Percentiles rank a stretch among this genome's conserved stretches.
phyloP scores from a whole-genome alignment of 2,797 vertebrate genomes.

The Onychomys arenicola region DNA sequence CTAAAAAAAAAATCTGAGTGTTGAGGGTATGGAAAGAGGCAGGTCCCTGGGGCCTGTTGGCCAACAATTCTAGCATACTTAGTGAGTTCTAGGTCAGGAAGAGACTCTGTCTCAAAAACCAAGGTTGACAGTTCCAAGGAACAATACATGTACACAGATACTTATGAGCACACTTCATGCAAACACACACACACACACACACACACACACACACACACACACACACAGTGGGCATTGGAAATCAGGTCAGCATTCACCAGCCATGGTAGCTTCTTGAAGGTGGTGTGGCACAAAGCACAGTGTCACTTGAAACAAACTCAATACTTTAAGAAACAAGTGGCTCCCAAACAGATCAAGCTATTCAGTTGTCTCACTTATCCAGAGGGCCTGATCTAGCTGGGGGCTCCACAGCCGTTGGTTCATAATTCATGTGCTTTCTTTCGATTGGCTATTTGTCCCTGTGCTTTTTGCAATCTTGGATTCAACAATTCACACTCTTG shows the following conservation, averaged over 20 bases:
- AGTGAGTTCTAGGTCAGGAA: not conserved
- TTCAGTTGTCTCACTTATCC: too few species aligned
- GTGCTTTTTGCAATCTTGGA: too few species aligned
- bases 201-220: not conserved
- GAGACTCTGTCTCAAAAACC: not conserved
- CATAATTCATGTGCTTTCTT: too few species aligned
- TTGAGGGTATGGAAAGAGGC: not conserved
- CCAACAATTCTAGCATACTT: not conserved
- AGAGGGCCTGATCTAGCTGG: too few species aligned
- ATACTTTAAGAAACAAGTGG: slow-evolving; percentile 6
- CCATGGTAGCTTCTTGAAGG: not conserved
- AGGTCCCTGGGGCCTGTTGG: not conserved
- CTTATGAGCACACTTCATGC: not conserved
- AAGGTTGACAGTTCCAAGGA: not conserved
- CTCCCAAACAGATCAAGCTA: too few species aligned
- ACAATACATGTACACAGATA: not conserved
- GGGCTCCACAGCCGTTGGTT: too few species aligned
- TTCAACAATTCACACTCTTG: too few species aligned
- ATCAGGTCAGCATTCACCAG: not conserved
- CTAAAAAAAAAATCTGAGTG: not conserved
- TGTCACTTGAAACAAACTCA: not conserved
- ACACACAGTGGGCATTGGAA: not conserved
- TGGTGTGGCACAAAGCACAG: not conserved
- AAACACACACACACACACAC: not conserved
- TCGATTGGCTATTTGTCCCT: too few species aligned